Conservation (phyloP, 2,888 invertebrate species). For the Dione juno region DNA sequence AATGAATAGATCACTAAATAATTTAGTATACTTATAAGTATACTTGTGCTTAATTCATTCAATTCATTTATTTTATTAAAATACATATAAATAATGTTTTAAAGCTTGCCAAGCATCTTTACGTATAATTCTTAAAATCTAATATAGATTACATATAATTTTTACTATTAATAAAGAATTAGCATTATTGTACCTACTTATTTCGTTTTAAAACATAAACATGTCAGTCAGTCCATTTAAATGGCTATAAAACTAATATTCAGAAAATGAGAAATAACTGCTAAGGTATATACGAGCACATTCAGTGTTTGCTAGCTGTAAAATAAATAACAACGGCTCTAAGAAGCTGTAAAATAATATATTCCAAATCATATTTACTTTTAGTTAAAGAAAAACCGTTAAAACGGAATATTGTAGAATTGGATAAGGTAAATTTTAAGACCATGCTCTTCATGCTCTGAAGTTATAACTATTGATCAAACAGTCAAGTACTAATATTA, state of each 20-base stretch:
- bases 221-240: neutral
- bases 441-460: too few species aligned
- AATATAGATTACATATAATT: neutral
- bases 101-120: too few species aligned
- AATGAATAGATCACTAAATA: too few species aligned
- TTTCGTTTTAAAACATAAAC: too few species aligned
- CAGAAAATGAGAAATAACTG: neutral
- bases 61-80: too few species aligned
- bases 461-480: too few species aligned
- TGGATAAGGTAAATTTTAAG: too few species aligned
- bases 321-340: conserved; percentile 39
- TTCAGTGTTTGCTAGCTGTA: conserved; percentile 34
- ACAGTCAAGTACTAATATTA: too few species aligned
- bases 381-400: neutral
- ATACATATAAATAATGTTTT: too few species aligned
- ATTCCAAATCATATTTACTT: neutral
- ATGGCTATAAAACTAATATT: neutral
- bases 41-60: too few species aligned
- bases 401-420: neutral
- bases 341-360: conserved; percentile 5
- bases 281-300: neutral
- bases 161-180: neutral
- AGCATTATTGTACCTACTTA: neutral
- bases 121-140: too few species aligned
- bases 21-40: too few species aligned